Conservation (phyloP, 2,113 vertebrate genomes). For the Amphiprion ocellaris region DNA sequence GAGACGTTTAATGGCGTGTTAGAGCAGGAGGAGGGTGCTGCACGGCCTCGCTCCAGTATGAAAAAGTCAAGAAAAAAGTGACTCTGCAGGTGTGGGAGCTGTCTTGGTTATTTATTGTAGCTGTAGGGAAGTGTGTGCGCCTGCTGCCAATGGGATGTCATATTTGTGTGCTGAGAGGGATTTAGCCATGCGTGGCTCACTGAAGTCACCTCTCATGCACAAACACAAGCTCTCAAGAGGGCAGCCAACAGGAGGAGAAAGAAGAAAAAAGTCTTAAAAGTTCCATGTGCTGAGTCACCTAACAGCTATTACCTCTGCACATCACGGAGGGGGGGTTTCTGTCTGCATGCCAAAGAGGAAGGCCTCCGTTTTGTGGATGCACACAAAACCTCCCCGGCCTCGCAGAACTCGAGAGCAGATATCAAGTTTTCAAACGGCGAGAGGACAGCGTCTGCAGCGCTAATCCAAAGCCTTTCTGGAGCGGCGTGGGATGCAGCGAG, state of each 20-base stretch:
- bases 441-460: neutral
- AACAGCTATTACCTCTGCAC: slow-evolving; percentile 45
- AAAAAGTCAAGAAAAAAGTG: neutral
- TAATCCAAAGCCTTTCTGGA: slow-evolving; percentile 52
- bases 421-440: slow-evolving; percentile 23
- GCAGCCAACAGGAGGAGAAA: slow-evolving; percentile 31
- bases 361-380: slow-evolving; percentile 15
- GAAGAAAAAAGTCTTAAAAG: slow-evolving; percentile 36
- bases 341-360: slow-evolving; percentile 20
- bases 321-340: slow-evolving; percentile 11
- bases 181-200: slow-evolving; percentile 37
- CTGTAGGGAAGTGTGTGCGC: slow-evolving; percentile 35
- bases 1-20: slow-evolving; percentile 43
- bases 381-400: neutral
- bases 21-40: slow-evolving; percentile 21
- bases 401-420: slow-evolving; percentile 36
- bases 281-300: slow-evolving; percentile 67
- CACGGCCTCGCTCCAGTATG: slow-evolving; percentile 3
- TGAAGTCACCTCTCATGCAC: slow-evolving; percentile 29
- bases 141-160: slow-evolving; percentile 84
- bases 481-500: slow-evolving; percentile 45
- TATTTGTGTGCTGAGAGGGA: slow-evolving; percentile 61
- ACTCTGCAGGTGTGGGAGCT: slow-evolving; percentile 53
- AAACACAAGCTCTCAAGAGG: slow-evolving; percentile 11
- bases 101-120: slow-evolving; percentile 59